These are phyloP conservation scores for Erythrocercus mccallii DNA, from an alignment of 2,113 vertebrate genomes.

Conservation along the genomic window DNA sequence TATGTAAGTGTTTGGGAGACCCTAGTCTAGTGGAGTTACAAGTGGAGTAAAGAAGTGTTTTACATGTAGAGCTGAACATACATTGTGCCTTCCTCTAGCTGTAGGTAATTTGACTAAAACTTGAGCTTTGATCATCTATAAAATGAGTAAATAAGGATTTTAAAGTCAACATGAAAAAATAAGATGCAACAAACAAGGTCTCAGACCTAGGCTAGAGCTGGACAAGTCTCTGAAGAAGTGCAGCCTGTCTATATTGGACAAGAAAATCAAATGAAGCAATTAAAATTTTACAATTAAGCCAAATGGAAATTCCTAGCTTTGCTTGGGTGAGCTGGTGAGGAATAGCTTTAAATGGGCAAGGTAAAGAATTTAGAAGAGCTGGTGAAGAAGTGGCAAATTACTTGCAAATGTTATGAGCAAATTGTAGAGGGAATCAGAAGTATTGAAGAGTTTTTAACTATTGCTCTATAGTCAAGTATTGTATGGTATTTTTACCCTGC, in stretches of 20 bases:
- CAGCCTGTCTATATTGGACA: neutral
- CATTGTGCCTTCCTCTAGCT: neutral
- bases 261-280: neutral
- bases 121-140: neutral
- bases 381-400: neutral
- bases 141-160: neutral
- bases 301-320: neutral
- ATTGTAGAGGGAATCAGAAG: neutral
- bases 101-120: neutral
- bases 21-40: neutral
- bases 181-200: neutral
- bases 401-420: neutral
- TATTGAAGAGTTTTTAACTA: neutral
- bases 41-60: neutral
- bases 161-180: neutral
- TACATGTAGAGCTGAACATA: neutral
- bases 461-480: neutral
- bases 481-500: neutral
- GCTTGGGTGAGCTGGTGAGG: neutral
- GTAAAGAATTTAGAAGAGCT: neutral
- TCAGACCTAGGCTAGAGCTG: neutral
- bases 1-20: neutral
- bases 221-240: neutral
- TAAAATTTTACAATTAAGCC: neutral
- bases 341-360: neutral